Conservation (phyloP, 2,888 invertebrate genomes). For the Drosophila ustulata region DNA sequence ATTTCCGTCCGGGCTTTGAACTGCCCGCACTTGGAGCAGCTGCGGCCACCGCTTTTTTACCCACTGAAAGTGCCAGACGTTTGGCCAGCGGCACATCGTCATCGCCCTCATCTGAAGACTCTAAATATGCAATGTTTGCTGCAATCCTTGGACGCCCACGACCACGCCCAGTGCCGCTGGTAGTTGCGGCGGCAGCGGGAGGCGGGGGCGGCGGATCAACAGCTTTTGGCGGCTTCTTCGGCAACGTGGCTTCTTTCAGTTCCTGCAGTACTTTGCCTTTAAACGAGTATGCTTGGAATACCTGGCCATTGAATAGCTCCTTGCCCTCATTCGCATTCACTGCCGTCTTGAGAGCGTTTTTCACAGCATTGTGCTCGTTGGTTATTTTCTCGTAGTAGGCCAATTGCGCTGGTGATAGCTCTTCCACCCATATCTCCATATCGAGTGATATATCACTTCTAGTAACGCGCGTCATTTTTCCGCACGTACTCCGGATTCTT, state of each 20-base stretch:
- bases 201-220: slow-evolving; percentile 59
- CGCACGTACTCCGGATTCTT: slow-evolving; percentile 51
- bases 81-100: slow-evolving; percentile 86
- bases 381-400: slow-evolving; percentile 88
- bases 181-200: slow-evolving; percentile 21
- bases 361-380: slow-evolving; percentile 89
- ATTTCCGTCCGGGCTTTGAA: slow-evolving; percentile 52
- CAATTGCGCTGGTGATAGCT: slow-evolving; percentile 88
- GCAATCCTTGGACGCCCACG: slow-evolving; percentile 70
- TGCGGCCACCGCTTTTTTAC: slow-evolving; percentile 60
- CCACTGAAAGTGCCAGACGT: slow-evolving; percentile 80
- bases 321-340: slow-evolving; percentile 86
- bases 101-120: slow-evolving; percentile 85
- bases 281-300: slow-evolving; percentile 88
- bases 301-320: slow-evolving; percentile 88
- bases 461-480: slow-evolving; percentile 79
- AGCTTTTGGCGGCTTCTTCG: slow-evolving; percentile 79
- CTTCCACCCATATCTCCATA: slow-evolving; percentile 91
- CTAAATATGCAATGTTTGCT: slow-evolving; percentile 81
- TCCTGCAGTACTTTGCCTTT: slow-evolving; percentile 85
- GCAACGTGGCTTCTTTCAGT: slow-evolving; percentile 81
- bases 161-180: slow-evolving; percentile 62
- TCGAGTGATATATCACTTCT: slow-evolving; percentile 85
- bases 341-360: slow-evolving; percentile 86
- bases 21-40: slow-evolving; percentile 16